Evolutionary conservation across 2,888 invertebrate species (phyloP).

Genomic region (Petrolisthes cinctipes): DNA sequence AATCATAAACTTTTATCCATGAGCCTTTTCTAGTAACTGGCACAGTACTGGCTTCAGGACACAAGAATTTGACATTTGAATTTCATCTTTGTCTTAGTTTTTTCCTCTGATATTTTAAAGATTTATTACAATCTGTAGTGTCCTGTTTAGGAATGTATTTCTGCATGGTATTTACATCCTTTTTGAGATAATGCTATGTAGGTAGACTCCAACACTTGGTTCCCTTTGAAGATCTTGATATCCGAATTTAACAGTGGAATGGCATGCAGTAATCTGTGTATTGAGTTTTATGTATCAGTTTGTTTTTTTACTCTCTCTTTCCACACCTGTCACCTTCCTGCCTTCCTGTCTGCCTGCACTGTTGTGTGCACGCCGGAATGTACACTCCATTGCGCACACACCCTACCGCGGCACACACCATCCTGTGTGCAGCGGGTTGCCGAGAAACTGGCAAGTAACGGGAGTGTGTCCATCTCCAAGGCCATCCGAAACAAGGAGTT

Average conservation of each 20-base stretch:
- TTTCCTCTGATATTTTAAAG: slow-evolving; percentile 39
- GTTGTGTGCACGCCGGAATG: slow-evolving; percentile 62
- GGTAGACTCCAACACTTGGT: slow-evolving; percentile 44
- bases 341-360: slow-evolving; percentile 64
- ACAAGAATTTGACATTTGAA: slow-evolving; percentile 15
- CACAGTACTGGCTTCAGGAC: neutral
- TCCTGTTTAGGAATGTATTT: slow-evolving; percentile 58
- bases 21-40: no score
- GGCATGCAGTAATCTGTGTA: slow-evolving; percentile 56
- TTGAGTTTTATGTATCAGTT: slow-evolving; percentile 59
- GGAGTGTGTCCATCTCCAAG: slow-evolving; percentile 64
- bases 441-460: slow-evolving; percentile 60
- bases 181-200: slow-evolving; percentile 51
- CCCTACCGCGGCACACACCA: slow-evolving; percentile 40
- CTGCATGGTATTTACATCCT: slow-evolving; percentile 56
- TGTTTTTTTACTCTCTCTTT: slow-evolving; percentile 61
- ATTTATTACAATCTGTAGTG: slow-evolving; percentile 40
- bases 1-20: no score
- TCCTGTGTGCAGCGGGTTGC: slow-evolving; percentile 59
- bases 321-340: slow-evolving; percentile 62
- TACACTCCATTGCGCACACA: slow-evolving; percentile 61
- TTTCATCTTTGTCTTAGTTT: slow-evolving; percentile 22
- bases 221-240: slow-evolving; percentile 38
- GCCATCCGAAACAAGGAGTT: slow-evolving; percentile 65
- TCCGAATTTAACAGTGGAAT: slow-evolving; percentile 47